Percentiles rank a stretch among this genome's conserved stretches.
Evolutionary conservation across 2,113 vertebrate genomes (phyloP).

Genomic region (Xenotilapia leptura): DNA sequence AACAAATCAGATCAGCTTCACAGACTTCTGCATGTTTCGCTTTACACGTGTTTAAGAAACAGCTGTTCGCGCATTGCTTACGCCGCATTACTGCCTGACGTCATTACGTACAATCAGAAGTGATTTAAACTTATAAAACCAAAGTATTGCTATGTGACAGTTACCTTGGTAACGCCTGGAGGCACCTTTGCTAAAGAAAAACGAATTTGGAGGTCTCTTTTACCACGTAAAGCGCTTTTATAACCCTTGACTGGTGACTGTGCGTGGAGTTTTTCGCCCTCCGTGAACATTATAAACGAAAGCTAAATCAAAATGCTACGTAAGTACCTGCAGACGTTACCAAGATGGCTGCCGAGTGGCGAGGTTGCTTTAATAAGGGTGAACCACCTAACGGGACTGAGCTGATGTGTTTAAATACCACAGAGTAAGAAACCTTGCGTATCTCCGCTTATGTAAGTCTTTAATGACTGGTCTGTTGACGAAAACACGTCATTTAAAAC

Average conservation of each 20-base stretch:
- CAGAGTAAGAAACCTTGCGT: neutral
- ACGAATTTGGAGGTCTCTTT: neutral
- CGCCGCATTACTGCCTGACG: neutral
- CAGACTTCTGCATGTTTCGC: neutral
- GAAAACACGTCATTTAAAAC: neutral
- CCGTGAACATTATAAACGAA: neutral
- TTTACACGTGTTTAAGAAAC: neutral
- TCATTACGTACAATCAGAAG: neutral
- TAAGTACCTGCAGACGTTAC: neutral
- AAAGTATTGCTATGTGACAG: neutral
- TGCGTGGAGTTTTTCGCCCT: fast-evolving
- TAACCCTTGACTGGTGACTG: neutral
- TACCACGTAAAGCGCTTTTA: neutral
- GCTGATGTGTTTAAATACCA: neutral
- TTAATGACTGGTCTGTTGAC: neutral
- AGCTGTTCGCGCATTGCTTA: neutral
- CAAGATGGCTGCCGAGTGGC: neutral
- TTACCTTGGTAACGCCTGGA: neutral
- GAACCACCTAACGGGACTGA: neutral
- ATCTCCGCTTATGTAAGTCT: fast-evolving
- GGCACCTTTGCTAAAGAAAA: neutral
- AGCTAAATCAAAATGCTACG: neutral
- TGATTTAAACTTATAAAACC: neutral
- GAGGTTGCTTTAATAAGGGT: neutral
- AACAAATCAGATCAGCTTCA: neutral